Evolutionary conservation across 2,797 vertebrate genomes (phyloP), one percentile per base, ranked within the genome.

Genomic region (Eurystomus glaucurus): DNA sequence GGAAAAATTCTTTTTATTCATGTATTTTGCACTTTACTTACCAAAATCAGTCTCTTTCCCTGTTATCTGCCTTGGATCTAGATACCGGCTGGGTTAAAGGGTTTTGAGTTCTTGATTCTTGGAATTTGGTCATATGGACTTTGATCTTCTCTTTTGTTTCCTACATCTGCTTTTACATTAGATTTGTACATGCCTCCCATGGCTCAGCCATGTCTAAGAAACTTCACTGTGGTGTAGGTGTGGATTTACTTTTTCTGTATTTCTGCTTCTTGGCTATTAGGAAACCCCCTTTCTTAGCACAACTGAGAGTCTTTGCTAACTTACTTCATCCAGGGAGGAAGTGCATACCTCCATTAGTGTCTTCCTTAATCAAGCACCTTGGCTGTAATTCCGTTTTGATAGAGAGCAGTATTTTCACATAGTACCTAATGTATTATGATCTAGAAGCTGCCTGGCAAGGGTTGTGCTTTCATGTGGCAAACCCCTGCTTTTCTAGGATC

Each of bases 91-190:
- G 46, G 74, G 19, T 69, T 90, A 62, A 55, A 57, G 80, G 11
- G 15, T 77, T 69, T 91, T 70, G 60, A 50, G 52, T 86, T 91
- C n/a, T 8, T 77, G 21, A 48, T 29, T 81, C 90, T 8, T 19
- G 33, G 50, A 69, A 1, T 87, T 85, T 50, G 13, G 19, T 83
- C 8, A 4, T 28, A 5, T 1, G 26, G 77, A 48, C 54, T 87
- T 75, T 3, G 2, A 22, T 88, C 41, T 10, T 84, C 4, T 52
- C 33, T 70, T 64, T 25, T 5, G 28, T 65, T 90, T 88, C 46
- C 7, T 88, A 1, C 43, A 20, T 88, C 29, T 83, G 20, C 18
- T 83, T 85, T 95, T 65, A 70, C 12, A 1, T 2, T 66, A 51
- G 10, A 21, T 84, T 64, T 85, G 11, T 39, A 6, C 2, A 2